Evolutionary conservation across 1,140 invertebrate species (phyloP), one percentile per base, ranked within the genome.

Genomic region (Antheraea pernyi): DNA sequence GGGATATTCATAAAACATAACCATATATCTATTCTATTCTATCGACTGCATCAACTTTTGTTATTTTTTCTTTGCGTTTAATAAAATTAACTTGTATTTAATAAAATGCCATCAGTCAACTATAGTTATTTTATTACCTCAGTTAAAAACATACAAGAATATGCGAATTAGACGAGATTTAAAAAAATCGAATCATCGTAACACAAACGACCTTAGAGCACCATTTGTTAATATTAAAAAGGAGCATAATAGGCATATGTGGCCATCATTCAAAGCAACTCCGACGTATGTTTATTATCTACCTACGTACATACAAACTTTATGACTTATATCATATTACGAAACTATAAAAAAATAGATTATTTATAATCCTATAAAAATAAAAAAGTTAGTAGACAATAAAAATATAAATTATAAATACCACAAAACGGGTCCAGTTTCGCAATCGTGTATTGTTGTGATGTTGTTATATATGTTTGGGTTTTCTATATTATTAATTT

Each of bases 241-340:
- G 16, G 46, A 16, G 46, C 16, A 10, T 53, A 53, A 53, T 53
- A 53, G 46, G 46, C 46, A 53, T 9, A 0, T 53, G 46, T 53
- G 13, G 46, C 46, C 46, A 53, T 53, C 46, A 53, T 53, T 53
- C 46, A 53, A 13, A 53, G 46, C 46, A 53, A 11, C 39, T 42
- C 39, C 39, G 11, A 11, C 46, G 46, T 30, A 53, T 53, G 46
- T 53, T 53, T 53, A 53, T 53, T 53, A 53, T 16, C 46, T 13
- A 53, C 46, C 46, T 53, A 53, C 46, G 22, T 30, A 30, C 9
- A 13, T 10, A 53, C 11, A 53, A 53, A 53, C 16, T 53, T 53
- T 53, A 53, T 53, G 46, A 53, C 46, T 53, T 53, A 53, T 53
- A 53, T 53, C 46, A 53, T 53, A 53, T 53, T 53, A 53, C 46